Percentiles rank a stretch among this genome's conserved stretches.
These are phyloP conservation scores for Xanthorhoe spadicearia DNA, from an alignment of 2,888 invertebrate genomes.

Conservation along the genomic window DNA sequence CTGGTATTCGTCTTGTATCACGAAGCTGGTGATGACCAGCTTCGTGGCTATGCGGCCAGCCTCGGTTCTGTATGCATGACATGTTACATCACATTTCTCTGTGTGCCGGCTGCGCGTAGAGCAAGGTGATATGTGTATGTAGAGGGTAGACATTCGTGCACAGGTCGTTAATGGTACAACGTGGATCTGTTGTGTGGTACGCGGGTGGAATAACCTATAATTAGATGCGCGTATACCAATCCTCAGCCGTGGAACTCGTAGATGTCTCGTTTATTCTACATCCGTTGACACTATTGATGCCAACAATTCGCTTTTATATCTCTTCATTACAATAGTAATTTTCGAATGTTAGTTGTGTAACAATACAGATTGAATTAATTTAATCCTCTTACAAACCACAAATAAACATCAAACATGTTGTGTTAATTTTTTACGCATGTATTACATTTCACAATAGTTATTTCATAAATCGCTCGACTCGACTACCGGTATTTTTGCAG, in stretches of 20 bases:
- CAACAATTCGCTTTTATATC: constrained; percentile 49
- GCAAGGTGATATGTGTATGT: constrained; percentile 57
- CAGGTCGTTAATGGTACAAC: constrained; percentile 77
- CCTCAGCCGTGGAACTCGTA: constrained; percentile 68
- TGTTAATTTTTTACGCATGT: neutral
- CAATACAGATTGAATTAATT: too few species aligned
- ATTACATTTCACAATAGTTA: neutral
- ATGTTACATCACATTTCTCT: constrained; percentile 66
- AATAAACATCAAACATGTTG: too few species aligned
- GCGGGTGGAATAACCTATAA: constrained; percentile 83
- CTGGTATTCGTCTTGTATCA: constrained; percentile 44
- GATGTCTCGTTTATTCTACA: constrained; percentile 71
- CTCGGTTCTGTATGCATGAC: constrained; percentile 61
- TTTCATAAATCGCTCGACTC: neutral
- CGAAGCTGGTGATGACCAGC: constrained; percentile 10
- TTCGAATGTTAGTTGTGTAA: neutral
- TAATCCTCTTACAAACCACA: too few species aligned
- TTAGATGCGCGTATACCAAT: constrained; percentile 81
- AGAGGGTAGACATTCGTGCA: constrained; percentile 71
- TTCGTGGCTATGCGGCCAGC: constrained; percentile 45
- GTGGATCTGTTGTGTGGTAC: constrained; percentile 77
- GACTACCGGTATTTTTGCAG: constrained; percentile 20
- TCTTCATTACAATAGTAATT: constrained; percentile 25
- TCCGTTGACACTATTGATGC: constrained; percentile 62
- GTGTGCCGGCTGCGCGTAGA: constrained; percentile 54